Base-by-base conservation (phyloP, 2,797 vertebrate genomes). In the Microhierax caerulescens region DNA sequence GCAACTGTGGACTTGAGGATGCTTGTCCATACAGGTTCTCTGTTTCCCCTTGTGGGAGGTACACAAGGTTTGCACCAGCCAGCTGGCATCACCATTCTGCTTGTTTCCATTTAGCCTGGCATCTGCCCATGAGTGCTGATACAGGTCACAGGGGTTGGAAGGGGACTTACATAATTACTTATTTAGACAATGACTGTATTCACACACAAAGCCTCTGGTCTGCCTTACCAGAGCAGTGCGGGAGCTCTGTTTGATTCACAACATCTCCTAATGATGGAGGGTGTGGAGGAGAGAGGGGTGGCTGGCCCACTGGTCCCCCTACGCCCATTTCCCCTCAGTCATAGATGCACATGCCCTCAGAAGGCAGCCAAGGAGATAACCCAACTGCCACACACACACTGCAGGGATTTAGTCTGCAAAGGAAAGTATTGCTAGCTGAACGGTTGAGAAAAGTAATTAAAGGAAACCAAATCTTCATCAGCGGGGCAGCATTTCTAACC, bases 121-220 rank as follows among this genome's bases (percentile, higher is more conserved):
- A 60, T 91, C 79, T 96, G 76, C 78, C 75, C 1, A 0, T 0
- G 0, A 36, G 30, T 63, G 50, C 84, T 8, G 1, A 19, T 72
- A 43, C 74, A 60, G 68, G 59, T 91, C 94, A 59, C 28, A 5
- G 4, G 72, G 68, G 14, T 6, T 86, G 81, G 65, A 91, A 76
- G 27, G 63, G 50, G 47, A 36, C 77, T 85, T 95, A 75, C 32
- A 39, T 92, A 75, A 92, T 81, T 36, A 36, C 30, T 86, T 48
- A 12, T 61, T 96, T 88, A 43, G 68, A 93, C 83, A 94, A 81
- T 60, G 65, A 57, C 68, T 93, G 45, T 68, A 94, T 91, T 94
- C 82, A 91, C 88, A 80, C 36, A 51, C 68, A 83, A 39, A 39
- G 79, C 64, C 81, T 79, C 72, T 91, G 89, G 60, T 64, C 72